Evolutionary conservation across 53 echinoderm and acorn worm species (phyloP), one percentile per base, ranked within the genome.

Genomic region (Temnopleurus reevesii): DNA sequence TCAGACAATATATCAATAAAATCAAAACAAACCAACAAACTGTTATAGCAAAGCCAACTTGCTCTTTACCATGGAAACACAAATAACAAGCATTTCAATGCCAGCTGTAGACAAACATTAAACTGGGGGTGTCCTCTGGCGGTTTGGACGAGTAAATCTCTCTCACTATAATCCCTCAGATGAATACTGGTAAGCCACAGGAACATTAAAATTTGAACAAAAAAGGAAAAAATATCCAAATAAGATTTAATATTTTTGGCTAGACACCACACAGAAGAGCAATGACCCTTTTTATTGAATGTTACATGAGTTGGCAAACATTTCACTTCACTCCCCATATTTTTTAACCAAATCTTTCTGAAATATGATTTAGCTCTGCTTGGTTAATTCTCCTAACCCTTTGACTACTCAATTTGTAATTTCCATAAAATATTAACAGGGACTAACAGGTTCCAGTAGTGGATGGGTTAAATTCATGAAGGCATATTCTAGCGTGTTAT

Each of bases 61-160:
- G n/a, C 23, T 47, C 26, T 28, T 49, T 47, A 79, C 79, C 51
- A 79, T 79, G 79, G 28, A 46, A 79, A 79, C 79, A 29, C 29
- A 79, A 66, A 71, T 71, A 71, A 71, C 21, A 38, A 41, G 71
- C 71, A 71, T 79, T 79, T 79, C 29, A 46, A 21, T 79, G 79
- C 79, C 51, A 79, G 79, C 79, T 79, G 24, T 49, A 12, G 28
- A 15, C 38, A 30, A 49, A 79, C 47, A 47, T 47, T 46, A 15
- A 79, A 49, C 15, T 29, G 12, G 28, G 49, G 3, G 15, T 79
- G 79, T 49, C 49, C 79, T 47, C 30, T 26, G 33, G 3, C 35
- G 25, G 49, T 47, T 79, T 79, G 49, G 49, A 49, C 3, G 46
- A 47, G 79, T 38, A 79, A 47, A 79, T 79, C 79, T 49, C 79